phyloP scores from a whole-genome alignment of 2,113 vertebrate genomes.

The Ammodytes marinus region DNA sequence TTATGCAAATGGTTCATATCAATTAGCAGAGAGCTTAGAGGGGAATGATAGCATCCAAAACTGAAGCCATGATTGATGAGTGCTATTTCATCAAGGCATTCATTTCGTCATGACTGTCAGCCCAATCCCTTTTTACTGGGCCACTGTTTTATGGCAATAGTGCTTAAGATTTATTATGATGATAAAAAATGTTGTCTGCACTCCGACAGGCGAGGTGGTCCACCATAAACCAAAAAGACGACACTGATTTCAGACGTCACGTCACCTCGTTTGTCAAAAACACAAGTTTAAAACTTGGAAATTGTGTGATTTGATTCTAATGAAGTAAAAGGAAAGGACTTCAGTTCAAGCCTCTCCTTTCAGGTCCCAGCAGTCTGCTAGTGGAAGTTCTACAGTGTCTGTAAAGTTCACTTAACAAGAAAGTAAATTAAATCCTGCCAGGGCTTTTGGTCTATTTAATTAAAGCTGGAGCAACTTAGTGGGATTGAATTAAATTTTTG shows the following conservation, averaged over 20 bases:
- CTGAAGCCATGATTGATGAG: constrained; percentile 74
- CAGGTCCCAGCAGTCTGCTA: constrained; percentile 20
- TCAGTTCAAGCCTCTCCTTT: neutral
- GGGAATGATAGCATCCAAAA: constrained; percentile 51
- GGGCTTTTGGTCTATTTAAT: constrained; percentile 77
- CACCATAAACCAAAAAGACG: constrained; percentile 47
- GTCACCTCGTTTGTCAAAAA: constrained; percentile 36
- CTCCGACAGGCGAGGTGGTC: constrained; percentile 44
- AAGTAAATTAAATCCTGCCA: constrained; percentile 74
- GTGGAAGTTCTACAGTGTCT: constrained; percentile 58
- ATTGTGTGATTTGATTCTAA: constrained; percentile 3
- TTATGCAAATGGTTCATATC: constrained; percentile 69
- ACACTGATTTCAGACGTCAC: constrained; percentile 26
- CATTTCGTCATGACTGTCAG: constrained; percentile 76
- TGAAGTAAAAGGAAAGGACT: constrained; percentile 1
- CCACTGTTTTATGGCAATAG: constrained; percentile 61
- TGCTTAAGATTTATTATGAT: constrained; percentile 75
- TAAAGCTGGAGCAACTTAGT: constrained; percentile 78
- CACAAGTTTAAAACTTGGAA: constrained; percentile 2
- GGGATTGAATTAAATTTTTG: constrained; percentile 81
- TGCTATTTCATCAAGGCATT: constrained; percentile 75
- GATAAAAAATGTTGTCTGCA: constrained; percentile 71
- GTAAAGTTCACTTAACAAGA: constrained; percentile 70
- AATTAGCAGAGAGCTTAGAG: constrained; percentile 69
- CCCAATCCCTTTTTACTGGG: constrained; percentile 70